Percentiles rank a stretch among this genome's conserved stretches.
phyloP scores from a whole-genome alignment of 2,797 vertebrate genomes.

The Anolis apletophallus region DNA sequence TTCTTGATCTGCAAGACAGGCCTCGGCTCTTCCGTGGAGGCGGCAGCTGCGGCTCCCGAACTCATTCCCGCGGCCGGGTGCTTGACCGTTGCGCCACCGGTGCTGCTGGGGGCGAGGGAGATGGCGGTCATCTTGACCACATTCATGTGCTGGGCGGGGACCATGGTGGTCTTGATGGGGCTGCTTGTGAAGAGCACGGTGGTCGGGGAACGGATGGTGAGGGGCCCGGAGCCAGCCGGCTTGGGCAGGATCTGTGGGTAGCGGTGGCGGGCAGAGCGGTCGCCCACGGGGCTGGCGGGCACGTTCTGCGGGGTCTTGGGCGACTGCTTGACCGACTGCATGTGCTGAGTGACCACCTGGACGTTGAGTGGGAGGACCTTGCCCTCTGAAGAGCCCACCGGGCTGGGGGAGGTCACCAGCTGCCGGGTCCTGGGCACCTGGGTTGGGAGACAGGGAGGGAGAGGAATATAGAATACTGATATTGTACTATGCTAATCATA shows the following conservation, averaged over 20 bases:
- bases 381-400: constrained; percentile 86
- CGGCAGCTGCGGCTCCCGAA: constrained; percentile 51
- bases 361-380: constrained; percentile 95
- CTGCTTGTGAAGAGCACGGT: constrained; percentile 94
- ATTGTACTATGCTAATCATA: too few relatives aligned
- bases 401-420: constrained; percentile 92
- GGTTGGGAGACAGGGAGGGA: neutral
- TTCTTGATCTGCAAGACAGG: constrained; percentile 83
- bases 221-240: constrained; percentile 86
- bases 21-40: constrained; percentile 77
- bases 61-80: constrained; percentile 82
- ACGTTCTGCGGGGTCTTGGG: constrained; percentile 91
- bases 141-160: constrained; percentile 92
- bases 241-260: constrained; percentile 98
- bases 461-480: too few relatives aligned
- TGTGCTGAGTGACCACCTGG: constrained; percentile 94
- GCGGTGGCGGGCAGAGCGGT: constrained; percentile 92
- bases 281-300: constrained; percentile 86
- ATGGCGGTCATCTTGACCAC: constrained; percentile 96
- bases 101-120: constrained; percentile 87
- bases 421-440: constrained; percentile 91
- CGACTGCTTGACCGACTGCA: constrained; percentile 91
- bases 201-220: constrained; percentile 92
- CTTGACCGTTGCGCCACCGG: constrained; percentile 79
- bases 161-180: constrained; percentile 93